Conservation (phyloP, 2,113 vertebrate species). For the Tragulus kanchil region DNA sequence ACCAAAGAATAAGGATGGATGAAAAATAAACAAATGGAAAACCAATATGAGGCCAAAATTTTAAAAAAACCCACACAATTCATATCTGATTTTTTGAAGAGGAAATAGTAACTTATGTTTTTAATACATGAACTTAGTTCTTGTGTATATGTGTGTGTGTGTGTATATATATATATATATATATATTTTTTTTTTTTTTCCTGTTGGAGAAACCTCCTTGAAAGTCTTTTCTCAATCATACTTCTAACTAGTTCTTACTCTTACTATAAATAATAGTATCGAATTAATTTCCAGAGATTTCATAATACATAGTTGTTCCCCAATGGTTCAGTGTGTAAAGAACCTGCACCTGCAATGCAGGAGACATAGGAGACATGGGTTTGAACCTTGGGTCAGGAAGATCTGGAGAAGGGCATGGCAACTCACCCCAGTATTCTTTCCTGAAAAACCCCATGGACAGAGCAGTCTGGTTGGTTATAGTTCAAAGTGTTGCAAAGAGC, state of each 20-base stretch:
- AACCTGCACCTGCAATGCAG: not conserved
- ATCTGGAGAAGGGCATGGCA: not conserved
- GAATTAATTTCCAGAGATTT: constrained; percentile 42
- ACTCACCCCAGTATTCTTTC: not conserved
- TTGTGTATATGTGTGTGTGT: not conserved
- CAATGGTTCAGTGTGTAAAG: not conserved
- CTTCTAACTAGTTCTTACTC: not conserved
- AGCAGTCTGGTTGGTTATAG: not conserved
- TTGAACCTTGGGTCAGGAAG: not conserved
- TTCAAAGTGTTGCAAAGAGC: not conserved
- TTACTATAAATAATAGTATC: constrained; percentile 39
- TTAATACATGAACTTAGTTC: not conserved
- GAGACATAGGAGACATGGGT: not conserved
- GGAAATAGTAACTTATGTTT: not conserved
- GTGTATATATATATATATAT: too few relatives aligned
- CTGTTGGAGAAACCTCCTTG: not conserved
- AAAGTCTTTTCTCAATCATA: not conserved
- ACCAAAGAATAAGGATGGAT: too few relatives aligned
- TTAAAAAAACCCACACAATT: too few relatives aligned
- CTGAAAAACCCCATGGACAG: not conserved
- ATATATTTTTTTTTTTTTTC: not conserved
- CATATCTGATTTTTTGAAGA: not conserved
- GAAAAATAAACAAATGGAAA: too few relatives aligned
- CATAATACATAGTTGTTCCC: not conserved
- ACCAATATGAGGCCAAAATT: too few relatives aligned